Evolutionary conservation across 2,113 vertebrate genomes (phyloP).

Genomic region (Hyperopisus bebe): DNA sequence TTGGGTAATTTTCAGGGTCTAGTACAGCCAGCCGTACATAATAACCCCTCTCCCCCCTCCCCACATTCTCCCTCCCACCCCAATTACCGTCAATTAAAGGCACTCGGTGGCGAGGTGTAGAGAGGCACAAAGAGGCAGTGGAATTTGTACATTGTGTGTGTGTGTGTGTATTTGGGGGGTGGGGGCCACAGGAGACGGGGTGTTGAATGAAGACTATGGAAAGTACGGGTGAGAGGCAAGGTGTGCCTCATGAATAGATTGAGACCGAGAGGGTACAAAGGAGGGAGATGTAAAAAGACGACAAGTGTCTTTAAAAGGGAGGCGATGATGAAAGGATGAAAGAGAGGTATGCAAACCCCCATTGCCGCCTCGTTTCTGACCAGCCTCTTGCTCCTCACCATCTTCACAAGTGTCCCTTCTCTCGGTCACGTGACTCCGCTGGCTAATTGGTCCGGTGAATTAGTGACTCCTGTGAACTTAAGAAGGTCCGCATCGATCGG

Average conservation of each 20-base stretch:
- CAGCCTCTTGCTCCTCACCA: neutral
- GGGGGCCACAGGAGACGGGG: neutral
- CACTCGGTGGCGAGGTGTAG: neutral
- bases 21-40: neutral
- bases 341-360: neutral
- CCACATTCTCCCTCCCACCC: neutral
- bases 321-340: neutral
- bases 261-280: neutral
- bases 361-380: neutral
- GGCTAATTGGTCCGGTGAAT: constrained; percentile 7
- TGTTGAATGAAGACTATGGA: neutral
- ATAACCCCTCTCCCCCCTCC: neutral
- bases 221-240: neutral
- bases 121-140: neutral
- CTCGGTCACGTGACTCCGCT: neutral
- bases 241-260: neutral
- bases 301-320: neutral
- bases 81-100: constrained; percentile 4
- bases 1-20: constrained; percentile 7
- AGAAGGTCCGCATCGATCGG: neutral
- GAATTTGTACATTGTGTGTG: neutral
- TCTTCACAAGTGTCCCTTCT: neutral
- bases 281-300: neutral
- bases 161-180: neutral
- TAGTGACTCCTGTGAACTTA: neutral